These are phyloP conservation scores for Drosophila lutescens DNA, from an alignment of 2,888 invertebrate genomes.

Conservation along the genomic window DNA sequence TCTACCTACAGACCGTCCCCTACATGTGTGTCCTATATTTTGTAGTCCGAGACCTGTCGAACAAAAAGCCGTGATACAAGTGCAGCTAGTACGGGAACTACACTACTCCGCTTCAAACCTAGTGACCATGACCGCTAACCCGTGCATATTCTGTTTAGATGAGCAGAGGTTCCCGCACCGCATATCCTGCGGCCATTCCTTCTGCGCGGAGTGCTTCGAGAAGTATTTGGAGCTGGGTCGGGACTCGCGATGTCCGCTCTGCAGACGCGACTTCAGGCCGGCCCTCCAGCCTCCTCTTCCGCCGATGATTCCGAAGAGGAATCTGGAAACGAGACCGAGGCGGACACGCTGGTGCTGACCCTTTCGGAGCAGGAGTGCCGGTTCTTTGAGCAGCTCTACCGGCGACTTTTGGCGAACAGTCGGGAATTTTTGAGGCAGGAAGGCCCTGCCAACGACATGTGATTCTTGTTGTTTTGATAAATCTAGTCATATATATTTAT, in stretches of 20 bases:
- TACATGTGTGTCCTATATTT: constrained; percentile 24
- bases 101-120: not conserved
- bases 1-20: not conserved
- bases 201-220: constrained; percentile 55
- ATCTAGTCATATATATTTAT: not conserved
- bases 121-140: constrained; percentile 30
- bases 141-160: constrained; percentile 66
- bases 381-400: constrained; percentile 52
- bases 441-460: not conserved
- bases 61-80: not conserved
- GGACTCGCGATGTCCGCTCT: constrained; percentile 58
- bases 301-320: not conserved
- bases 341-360: constrained; percentile 56
- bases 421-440: not conserved
- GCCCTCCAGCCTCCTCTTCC: constrained; percentile 18
- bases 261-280: constrained; percentile 55
- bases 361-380: constrained; percentile 62
- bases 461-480: constrained; percentile 4
- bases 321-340: not conserved
- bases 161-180: constrained; percentile 49
- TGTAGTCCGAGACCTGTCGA: constrained; percentile 10
- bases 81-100: constrained; percentile 6
- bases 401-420: constrained; percentile 16
- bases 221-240: constrained; percentile 47
- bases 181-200: constrained; percentile 58